Base-by-base conservation (phyloP, 2,113 vertebrate genomes). In the Ctenodactylus gundi region DNA sequence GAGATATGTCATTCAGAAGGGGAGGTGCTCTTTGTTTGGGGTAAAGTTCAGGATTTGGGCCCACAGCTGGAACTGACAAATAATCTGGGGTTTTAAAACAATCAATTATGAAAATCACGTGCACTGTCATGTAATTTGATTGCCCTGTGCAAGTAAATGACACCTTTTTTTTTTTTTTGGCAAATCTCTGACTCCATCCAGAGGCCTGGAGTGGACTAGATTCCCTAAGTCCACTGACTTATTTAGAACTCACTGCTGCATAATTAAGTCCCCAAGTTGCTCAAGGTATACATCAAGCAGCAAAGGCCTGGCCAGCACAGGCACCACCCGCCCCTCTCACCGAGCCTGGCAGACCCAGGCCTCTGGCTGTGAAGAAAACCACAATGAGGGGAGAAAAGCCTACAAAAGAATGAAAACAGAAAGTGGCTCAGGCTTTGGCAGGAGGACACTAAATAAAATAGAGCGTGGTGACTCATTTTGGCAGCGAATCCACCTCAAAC, bases 391-490 rank as follows among this genome's bases (percentile, higher is more conserved):
- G 98, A 98, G 98, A 98, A 98, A 98, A 98, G 98, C 98, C 98
- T 98, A 98, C 98, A 98, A 98, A 98, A 98, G 98, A 99, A 99
- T 98, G 98, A 98, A 99, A 99, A 99, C 98, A 99, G 98, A 99
- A 98, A 98, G 98, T 98, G 98, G 99, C 98, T 98, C 98, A 98
- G 98, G 97, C 98, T 98, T 99, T 99, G 99, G 99, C 98, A 99
- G 98, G 98, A 98, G 98, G 98, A 98, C 98, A 98, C 97, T 98
- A 98, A 98, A 98, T 98, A 98, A 98, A 98, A 98, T 98, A 98
- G 98, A 98, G 98, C 98, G 98, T 97, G 97, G 98, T 98, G 98
- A 99, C 98, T 99, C 98, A 98, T 98, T 98, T 96, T 99, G 99
- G 98, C 99, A 99, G 97, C 97, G 98, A 98, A 98, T 98, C 98